These are phyloP conservation scores for Zosterops japonicus DNA, from an alignment of 2,113 vertebrate species.

Conservation along the genomic window DNA sequence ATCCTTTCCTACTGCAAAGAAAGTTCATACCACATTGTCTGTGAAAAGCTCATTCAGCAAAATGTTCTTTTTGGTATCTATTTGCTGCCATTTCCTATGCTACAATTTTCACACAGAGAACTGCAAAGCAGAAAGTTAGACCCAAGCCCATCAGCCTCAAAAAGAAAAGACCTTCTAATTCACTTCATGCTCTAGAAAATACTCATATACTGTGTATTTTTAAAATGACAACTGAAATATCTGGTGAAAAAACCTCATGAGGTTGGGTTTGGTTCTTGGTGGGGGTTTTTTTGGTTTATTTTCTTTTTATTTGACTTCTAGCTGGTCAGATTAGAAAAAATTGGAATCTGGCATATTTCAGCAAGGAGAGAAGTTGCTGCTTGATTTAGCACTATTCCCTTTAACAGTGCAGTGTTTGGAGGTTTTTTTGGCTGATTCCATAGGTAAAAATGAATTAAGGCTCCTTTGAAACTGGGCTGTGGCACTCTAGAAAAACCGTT, in stretches of 20 bases:
- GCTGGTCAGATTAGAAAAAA: not conserved
- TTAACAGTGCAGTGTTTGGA: not conserved
- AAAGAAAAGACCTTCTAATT: not conserved
- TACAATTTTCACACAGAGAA: not conserved
- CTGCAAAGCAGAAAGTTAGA: not conserved
- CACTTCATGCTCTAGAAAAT: not conserved
- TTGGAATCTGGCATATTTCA: not conserved
- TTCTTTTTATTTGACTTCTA: not conserved
- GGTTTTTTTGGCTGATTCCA: not conserved
- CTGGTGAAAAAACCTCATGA: not conserved
- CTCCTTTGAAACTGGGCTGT: not conserved
- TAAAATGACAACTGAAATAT: not conserved
- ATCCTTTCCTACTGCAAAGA: not conserved
- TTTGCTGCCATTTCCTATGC: not conserved
- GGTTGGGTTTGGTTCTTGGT: not conserved
- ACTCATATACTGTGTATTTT: not conserved
- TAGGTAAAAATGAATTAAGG: not conserved
- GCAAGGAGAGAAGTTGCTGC: not conserved
- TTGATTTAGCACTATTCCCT: not conserved
- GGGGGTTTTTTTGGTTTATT: not conserved
- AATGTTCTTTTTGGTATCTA: not conserved
- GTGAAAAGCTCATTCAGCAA: not conserved
- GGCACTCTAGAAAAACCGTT: not conserved
- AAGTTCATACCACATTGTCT: not conserved
- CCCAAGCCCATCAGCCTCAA: not conserved